A percentile compares a stretch with the other conserved stretches of the same genome.
These are phyloP conservation scores for Drosophila engyochracea DNA, from an alignment of 2,888 invertebrate species.

Conservation along the genomic window DNA sequence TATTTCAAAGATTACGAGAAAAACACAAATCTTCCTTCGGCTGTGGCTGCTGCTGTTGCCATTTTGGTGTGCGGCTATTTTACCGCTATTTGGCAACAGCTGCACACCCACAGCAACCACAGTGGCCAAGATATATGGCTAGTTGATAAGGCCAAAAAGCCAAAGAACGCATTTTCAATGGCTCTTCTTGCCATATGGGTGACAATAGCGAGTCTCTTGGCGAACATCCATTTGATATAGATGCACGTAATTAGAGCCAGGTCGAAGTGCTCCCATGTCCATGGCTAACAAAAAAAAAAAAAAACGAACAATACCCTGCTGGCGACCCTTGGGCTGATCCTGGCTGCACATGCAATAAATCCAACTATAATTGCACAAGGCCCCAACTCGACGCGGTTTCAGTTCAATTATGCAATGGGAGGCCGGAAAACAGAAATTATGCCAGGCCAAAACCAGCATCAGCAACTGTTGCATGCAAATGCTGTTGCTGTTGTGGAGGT, in stretches of 20 bases:
- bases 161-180: constrained; percentile 35
- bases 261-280: constrained; percentile 17
- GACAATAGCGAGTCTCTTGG: constrained; percentile 43
- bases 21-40: constrained; percentile 74
- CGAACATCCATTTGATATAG: constrained; percentile 27
- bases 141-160: constrained; percentile 47
- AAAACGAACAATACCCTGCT: constrained; percentile 55
- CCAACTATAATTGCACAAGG: constrained; percentile 73
- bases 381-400: constrained; percentile 13
- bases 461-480: constrained; percentile 48
- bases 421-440: constrained; percentile 56
- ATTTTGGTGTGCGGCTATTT: constrained; percentile 50
- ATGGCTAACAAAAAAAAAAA: neutral
- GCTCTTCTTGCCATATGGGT: constrained; percentile 40
- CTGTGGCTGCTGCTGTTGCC: constrained; percentile 28
- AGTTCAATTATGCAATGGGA: constrained; percentile 69
- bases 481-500: constrained; percentile 27
- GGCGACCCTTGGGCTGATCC: constrained; percentile 27
- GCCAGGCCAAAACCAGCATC: constrained; percentile 30
- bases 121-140: constrained; percentile 51
- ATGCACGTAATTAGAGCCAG: constrained; percentile 52
- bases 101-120: constrained; percentile 50
- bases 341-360: constrained; percentile 71
- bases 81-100: constrained; percentile 65
- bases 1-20: constrained; percentile 79